phyloP scores from a whole-genome alignment of 1,140 invertebrate species.

The Babylonia areolata region DNA sequence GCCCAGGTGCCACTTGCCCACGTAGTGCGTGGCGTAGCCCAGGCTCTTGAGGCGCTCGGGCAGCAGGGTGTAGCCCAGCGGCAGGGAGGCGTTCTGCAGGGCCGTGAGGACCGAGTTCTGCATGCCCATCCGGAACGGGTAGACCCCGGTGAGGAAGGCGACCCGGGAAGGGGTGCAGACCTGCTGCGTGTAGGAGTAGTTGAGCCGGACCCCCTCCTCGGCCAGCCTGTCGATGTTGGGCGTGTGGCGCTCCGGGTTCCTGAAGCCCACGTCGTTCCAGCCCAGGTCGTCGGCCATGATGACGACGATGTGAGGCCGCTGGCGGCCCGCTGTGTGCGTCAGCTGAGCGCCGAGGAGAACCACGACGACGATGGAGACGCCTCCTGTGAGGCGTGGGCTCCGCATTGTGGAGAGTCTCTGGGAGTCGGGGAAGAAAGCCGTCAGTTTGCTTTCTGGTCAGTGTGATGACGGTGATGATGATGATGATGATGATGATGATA shows the following conservation, averaged over 20 bases:
- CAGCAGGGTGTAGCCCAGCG: conserved; percentile 64
- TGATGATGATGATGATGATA: too few species aligned
- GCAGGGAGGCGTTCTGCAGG: conserved; percentile 49
- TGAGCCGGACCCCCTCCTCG: conserved; percentile 60
- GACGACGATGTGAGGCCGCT: not conserved
- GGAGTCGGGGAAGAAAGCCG: too few species aligned
- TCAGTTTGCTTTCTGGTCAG: too few species aligned
- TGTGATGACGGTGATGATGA: too few species aligned
- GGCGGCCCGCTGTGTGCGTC: not conserved
- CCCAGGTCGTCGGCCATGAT: conserved; percentile 34
- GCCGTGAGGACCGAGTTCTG: not conserved
- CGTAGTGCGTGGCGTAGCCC: conserved; percentile 71
- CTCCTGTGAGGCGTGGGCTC: too few species aligned
- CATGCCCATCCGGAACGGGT: conserved; percentile 24
- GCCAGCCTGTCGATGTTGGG: conserved; percentile 68
- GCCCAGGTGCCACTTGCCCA: conserved; percentile 76
- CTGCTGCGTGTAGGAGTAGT: conserved; percentile 64
- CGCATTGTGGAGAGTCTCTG: too few species aligned
- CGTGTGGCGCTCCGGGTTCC: conserved; percentile 60
- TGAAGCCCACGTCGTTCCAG: conserved; percentile 65
- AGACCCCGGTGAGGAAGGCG: not conserved
- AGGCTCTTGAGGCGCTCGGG: conserved; percentile 63
- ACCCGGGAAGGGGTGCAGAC: conserved; percentile 59
- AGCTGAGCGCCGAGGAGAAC: too few species aligned
- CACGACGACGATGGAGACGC: too few species aligned